These are phyloP conservation scores for Syrista parreyssii DNA, from an alignment of 2,888 invertebrate species.

Conservation along the genomic window DNA sequence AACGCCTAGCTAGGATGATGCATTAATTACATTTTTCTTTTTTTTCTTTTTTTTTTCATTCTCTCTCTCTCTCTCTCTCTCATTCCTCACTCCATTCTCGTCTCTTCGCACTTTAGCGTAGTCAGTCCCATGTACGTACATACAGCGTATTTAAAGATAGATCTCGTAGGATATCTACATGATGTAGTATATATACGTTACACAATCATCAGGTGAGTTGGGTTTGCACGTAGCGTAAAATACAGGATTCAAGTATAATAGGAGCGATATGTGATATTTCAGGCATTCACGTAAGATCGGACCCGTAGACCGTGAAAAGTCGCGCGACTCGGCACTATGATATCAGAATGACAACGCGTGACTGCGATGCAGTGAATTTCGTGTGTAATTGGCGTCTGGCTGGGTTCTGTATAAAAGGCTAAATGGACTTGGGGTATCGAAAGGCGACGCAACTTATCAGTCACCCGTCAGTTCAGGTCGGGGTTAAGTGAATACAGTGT, in stretches of 20 bases:
- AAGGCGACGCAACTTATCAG: no score
- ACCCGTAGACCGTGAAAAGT: background rate
- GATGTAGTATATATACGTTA: background rate
- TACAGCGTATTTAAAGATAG: conserved; percentile 17
- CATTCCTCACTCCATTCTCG: background rate
- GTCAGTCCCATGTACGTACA: conserved; percentile 29
- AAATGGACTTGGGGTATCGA: background rate
- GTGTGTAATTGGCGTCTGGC: background rate
- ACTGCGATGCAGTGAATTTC: background rate
- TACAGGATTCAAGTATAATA: background rate
- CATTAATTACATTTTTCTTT: background rate
- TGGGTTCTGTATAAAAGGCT: background rate
- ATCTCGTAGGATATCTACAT: background rate
- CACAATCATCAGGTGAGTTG: background rate
- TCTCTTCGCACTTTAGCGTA: conserved; percentile 29
- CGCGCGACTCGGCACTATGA: background rate
- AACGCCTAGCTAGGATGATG: background rate
- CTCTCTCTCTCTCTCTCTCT: background rate
- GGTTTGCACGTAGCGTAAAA: background rate
- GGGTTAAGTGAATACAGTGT: background rate
- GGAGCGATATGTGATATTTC: background rate
- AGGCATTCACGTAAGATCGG: background rate
- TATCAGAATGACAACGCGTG: background rate
- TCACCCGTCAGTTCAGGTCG: no score
- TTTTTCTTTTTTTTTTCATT: no score